Evolutionary conservation across 2,797 vertebrate genomes (phyloP), one percentile per base, ranked within the genome.

Genomic region (Odontamblyopus rebecca): DNA sequence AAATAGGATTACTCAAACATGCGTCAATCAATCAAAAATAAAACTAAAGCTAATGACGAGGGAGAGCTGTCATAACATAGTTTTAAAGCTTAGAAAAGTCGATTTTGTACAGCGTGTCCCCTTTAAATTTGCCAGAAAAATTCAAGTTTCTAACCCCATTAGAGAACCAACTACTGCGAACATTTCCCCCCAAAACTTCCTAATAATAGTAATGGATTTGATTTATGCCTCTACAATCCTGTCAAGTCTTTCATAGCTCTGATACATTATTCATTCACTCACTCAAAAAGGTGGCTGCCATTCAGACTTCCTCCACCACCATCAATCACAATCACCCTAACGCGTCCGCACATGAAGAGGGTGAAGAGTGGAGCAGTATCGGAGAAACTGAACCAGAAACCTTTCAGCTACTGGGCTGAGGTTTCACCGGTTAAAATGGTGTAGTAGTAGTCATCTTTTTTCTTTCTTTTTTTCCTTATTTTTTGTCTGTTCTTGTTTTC

Each of bases 201-300:
- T 30, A 29, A 60, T 19, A 62, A 62, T 35, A 38, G 2, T 15
- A 62, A 62, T 62, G 12, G 18, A n/a, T 62, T 62, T 38, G 61
- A 62, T 35, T 35, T 62, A 62, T 38, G 30, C 38, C 30, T 62
- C 61, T 35, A 35, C 30, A 61, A 18, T 61, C 60, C 32, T 35
- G 16, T 35, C 32, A 16, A 16, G 60, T 61, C 32, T 61, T 30
- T 35, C 30, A 35, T 38, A 38, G 61, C 61, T 61, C 59, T 38
- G 61, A 62, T 62, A 38, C 61, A 62, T 62, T 62, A 62, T 38
- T 62, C 61, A 62, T 38, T 62, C 61, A 62, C 61, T 38, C 30
- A n/a, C 18, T 62, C 16, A 62, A 62, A 61, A 62, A 38, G 32
- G 29, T 62, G 61, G 18, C 30, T 62, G 61, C 32, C 61, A 62